A percentile compares a stretch with the other conserved stretches of the same genome.
These are phyloP conservation scores for Sebastiscus albofasciatus DNA, from an alignment of 2,797 vertebrate genomes.

Conservation along the genomic window DNA sequence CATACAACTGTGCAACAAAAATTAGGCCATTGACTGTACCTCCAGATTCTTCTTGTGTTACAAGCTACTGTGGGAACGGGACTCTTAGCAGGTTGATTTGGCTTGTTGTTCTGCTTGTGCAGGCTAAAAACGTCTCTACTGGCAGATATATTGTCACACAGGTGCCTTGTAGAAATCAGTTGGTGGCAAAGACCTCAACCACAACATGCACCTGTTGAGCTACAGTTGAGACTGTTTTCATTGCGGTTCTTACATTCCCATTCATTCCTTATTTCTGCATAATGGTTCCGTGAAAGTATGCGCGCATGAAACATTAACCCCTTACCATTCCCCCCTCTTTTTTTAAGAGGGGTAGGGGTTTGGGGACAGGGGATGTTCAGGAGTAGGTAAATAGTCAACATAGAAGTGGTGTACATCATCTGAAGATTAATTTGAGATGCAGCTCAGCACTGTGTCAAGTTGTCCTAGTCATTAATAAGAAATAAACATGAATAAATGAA, in stretches of 20 bases:
- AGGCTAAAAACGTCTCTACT: neutral
- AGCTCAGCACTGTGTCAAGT: too few relatives aligned
- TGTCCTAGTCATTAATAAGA: too few relatives aligned
- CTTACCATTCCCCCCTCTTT: too few relatives aligned
- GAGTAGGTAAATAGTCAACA: too few relatives aligned
- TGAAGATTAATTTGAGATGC: too few relatives aligned
- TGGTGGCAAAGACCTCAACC: neutral
- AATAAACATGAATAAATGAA: too few relatives aligned
- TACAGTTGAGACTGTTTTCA: conserved; percentile 7
- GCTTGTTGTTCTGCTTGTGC: neutral
- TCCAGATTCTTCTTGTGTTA: neutral
- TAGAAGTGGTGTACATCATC: too few relatives aligned
- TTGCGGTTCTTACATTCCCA: neutral
- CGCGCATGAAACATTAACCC: too few relatives aligned
- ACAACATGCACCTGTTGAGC: neutral
- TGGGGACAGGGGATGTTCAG: too few relatives aligned
- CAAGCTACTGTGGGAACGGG: neutral
- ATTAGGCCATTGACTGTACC: conserved; percentile 2
- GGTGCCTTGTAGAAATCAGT: neutral
- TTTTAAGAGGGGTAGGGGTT: too few relatives aligned
- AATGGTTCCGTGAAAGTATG: too few relatives aligned
- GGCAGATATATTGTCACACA: neutral
- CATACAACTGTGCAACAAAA: neutral
- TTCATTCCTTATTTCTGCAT: neutral
- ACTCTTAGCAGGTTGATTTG: neutral